A percentile compares a stretch with the other conserved stretches of the same genome.
These are phyloP conservation scores for Macrobrachium nipponense DNA, from an alignment of 1,140 invertebrate species.

Conservation along the genomic window DNA sequence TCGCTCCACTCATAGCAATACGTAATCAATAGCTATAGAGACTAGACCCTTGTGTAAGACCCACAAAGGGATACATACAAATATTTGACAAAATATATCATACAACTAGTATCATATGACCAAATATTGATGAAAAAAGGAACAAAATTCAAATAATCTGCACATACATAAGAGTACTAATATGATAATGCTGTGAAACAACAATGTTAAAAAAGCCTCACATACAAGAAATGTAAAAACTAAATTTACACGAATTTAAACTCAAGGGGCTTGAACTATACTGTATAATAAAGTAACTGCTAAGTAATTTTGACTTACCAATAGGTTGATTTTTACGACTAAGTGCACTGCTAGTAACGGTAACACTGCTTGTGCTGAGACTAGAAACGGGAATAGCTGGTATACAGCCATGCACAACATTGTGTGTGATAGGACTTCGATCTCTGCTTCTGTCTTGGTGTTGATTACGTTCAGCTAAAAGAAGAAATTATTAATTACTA, in stretches of 20 bases:
- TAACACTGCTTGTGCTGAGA: slow-evolving; percentile 54
- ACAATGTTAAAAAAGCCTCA: too few species aligned
- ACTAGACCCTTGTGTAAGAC: too few species aligned
- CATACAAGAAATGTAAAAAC: too few species aligned
- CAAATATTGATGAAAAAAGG: neutral
- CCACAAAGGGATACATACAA: too few species aligned
- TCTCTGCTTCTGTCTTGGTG: slow-evolving; percentile 42
- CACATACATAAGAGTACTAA: neutral
- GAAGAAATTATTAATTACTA: neutral
- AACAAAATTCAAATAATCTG: neutral
- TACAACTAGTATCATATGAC: neutral
- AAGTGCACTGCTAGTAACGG: slow-evolving; percentile 42
- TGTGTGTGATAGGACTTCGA: slow-evolving; percentile 42
- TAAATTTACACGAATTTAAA: neutral
- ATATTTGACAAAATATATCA: too few species aligned
- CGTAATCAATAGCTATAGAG: too few species aligned
- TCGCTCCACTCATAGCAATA: too few species aligned
- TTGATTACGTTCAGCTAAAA: slow-evolving; percentile 11
- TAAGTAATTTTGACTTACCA: slow-evolving; percentile 3
- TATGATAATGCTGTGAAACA: too few species aligned
- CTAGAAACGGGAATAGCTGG: slow-evolving; percentile 31
- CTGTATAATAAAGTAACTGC: too few species aligned
- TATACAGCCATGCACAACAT: neutral
- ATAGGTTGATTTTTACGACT: slow-evolving; percentile 52
- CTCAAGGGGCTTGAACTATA: neutral